Evolutionary conservation across 2,113 vertebrate species (phyloP).

Genomic region (Cepphus grylle): DNA sequence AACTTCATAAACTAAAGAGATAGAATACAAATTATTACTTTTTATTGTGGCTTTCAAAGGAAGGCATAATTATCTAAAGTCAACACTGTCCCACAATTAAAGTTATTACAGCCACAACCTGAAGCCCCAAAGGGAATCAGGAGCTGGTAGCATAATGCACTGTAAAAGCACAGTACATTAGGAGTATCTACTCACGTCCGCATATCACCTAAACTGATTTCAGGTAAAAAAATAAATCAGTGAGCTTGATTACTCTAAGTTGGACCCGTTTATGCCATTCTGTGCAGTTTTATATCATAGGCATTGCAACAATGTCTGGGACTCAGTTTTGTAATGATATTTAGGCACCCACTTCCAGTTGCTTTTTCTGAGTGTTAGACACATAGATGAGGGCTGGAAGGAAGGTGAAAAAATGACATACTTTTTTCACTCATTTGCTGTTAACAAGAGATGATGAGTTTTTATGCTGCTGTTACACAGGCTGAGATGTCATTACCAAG

Average conservation of each 20-base stretch:
- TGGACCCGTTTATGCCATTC: accelerated
- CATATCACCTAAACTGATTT: neutral
- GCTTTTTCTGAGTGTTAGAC: neutral
- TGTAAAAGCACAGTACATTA: neutral
- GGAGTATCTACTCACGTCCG: neutral
- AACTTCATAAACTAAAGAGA: neutral
- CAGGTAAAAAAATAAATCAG: neutral
- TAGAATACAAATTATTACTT: neutral
- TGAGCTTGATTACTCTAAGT: neutral
- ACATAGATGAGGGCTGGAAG: accelerated
- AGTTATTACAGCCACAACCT: neutral
- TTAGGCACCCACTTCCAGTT: neutral
- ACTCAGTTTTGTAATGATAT: neutral
- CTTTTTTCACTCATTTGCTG: neutral
- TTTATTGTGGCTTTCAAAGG: neutral
- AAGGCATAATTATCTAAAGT: neutral
- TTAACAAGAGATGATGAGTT: neutral
- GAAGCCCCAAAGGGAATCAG: neutral
- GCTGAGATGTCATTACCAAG: neutral
- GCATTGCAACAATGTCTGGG: neutral
- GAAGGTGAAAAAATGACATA: neutral
- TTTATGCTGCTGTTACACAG: neutral
- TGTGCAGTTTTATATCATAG: neutral
- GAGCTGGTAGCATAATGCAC: neutral
- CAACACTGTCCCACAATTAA: neutral